A percentile compares a stretch with the other conserved stretches of the same genome.
These are phyloP conservation scores for Hemiprocne comata DNA, from an alignment of 2,113 vertebrate genomes.

Conservation along the genomic window DNA sequence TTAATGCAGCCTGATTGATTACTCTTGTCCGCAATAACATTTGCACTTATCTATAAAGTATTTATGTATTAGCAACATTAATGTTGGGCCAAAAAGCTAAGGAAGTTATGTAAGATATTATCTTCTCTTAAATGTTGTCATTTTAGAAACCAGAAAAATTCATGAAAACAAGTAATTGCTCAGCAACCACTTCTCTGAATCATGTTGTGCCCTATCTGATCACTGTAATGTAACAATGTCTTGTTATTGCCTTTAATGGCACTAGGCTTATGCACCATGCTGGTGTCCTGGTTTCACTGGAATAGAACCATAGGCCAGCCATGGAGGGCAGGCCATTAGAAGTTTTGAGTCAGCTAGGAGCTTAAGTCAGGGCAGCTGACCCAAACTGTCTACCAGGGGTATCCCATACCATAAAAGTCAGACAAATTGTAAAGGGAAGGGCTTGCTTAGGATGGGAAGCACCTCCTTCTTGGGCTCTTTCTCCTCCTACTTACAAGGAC, in stretches of 20 bases:
- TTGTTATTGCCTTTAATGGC: background rate
- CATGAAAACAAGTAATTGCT: background rate
- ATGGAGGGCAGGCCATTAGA: too few species aligned
- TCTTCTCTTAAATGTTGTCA: background rate
- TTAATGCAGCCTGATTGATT: background rate
- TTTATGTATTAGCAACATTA: background rate
- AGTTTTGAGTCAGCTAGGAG: too few species aligned
- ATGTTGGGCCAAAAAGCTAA: background rate
- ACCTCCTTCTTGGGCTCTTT: too few species aligned
- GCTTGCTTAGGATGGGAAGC: too few species aligned
- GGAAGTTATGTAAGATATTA: background rate
- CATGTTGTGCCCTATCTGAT: background rate
- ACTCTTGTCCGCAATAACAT: background rate
- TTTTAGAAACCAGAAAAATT: background rate
- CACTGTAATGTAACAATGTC: background rate
- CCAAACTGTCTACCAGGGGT: too few species aligned
- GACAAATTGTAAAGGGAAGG: too few species aligned
- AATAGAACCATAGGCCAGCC: too few species aligned
- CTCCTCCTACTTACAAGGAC: too few species aligned
- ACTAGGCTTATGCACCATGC: background rate
- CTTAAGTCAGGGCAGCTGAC: too few species aligned
- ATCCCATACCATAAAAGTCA: too few species aligned
- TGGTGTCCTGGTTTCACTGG: too few species aligned
- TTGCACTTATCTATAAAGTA: background rate
- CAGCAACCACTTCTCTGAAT: background rate